phyloP scores from a whole-genome alignment of 1,140 invertebrate genomes.

The Hypothenemus hampei region DNA sequence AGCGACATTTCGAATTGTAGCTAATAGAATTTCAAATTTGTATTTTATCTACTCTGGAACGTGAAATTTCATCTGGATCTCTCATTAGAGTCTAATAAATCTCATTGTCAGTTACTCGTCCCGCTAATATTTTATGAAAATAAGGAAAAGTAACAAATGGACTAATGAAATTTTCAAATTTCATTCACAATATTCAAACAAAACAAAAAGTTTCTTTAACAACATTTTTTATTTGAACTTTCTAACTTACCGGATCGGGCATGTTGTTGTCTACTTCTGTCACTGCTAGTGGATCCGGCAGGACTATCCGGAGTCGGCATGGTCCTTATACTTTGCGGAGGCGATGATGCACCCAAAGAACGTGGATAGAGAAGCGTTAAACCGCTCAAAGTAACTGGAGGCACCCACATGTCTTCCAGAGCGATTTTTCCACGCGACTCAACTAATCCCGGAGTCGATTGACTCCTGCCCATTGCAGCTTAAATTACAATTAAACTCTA shows the following conservation, averaged over 20 bases:
- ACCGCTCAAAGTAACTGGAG: slow-evolving; percentile 50
- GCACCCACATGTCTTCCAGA: slow-evolving; percentile 84
- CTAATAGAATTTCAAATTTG: too few species aligned
- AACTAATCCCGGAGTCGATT: slow-evolving; percentile 90
- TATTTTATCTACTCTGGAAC: too few species aligned
- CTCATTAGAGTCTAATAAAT: too few species aligned
- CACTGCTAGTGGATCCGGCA: slow-evolving; percentile 42
- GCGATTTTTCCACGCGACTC: slow-evolving; percentile 85
- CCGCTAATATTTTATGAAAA: too few species aligned
- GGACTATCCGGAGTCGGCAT: slow-evolving; percentile 37
- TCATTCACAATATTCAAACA: too few species aligned
- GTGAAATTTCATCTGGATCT: too few species aligned
- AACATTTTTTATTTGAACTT: not conserved
- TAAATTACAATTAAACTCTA: slow-evolving; percentile 35
- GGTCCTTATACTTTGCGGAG: slow-evolving; percentile 17
- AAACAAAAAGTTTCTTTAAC: not conserved
- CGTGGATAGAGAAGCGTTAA: slow-evolving; percentile 50
- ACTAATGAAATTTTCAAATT: too few species aligned
- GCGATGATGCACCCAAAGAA: slow-evolving; percentile 46
- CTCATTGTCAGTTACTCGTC: too few species aligned
- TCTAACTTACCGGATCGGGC: slow-evolving; percentile 28
- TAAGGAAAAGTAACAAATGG: too few species aligned
- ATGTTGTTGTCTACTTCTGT: slow-evolving; percentile 36
- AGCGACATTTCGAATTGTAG: too few species aligned
- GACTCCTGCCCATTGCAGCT: slow-evolving; percentile 91